Percentiles rank a stretch among this genome's conserved stretches.
Evolutionary conservation across 1,140 invertebrate species (phyloP).

Genomic region (Drosophila guanche): DNA sequence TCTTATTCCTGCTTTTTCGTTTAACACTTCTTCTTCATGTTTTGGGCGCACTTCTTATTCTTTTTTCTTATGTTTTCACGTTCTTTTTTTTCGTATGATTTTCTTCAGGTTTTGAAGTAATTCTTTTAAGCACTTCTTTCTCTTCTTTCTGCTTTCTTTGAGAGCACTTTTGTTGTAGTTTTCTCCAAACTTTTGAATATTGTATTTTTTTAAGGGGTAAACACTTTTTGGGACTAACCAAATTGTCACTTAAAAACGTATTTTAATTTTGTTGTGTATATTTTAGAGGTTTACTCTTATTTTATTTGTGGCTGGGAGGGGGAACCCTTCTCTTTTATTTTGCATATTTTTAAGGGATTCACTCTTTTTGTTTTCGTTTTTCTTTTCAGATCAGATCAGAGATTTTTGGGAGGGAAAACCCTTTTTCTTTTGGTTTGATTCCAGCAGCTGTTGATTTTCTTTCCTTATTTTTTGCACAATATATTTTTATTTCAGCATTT

Average conservation of each 20-base stretch:
- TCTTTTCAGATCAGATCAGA: conserved; percentile 16
- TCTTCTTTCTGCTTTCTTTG: too few relatives aligned
- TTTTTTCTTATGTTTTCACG: neutral
- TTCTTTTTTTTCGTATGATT: too few relatives aligned
- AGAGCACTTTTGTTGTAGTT: too few relatives aligned
- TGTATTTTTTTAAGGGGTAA: too few relatives aligned
- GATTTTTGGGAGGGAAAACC: too few relatives aligned
- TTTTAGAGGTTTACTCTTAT: conserved; percentile 3
- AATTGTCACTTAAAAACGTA: too few relatives aligned
- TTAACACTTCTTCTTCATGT: neutral
- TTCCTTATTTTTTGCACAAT: conserved; percentile 25
- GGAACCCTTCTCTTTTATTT: conserved; percentile 10
- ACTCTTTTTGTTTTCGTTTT: conserved; percentile 10
- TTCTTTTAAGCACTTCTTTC: too few relatives aligned
- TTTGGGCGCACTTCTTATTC: conserved; percentile 9
- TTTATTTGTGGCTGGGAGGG: too few relatives aligned
- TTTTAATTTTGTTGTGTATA: too few relatives aligned
- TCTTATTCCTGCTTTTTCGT: neutral
- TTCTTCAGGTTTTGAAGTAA: too few relatives aligned
- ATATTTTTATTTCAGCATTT: conserved; percentile 26
- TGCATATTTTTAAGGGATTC: conserved; percentile 11
- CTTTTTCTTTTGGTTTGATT: conserved; percentile 16
- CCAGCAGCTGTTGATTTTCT: conserved; percentile 32
- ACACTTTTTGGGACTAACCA: too few relatives aligned
- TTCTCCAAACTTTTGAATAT: too few relatives aligned